Evolutionary conservation across 92 coral and sea anemone genomes (phyloP), one percentile per base, ranked within the genome.

Genomic region (Phenganax marumi): DNA sequence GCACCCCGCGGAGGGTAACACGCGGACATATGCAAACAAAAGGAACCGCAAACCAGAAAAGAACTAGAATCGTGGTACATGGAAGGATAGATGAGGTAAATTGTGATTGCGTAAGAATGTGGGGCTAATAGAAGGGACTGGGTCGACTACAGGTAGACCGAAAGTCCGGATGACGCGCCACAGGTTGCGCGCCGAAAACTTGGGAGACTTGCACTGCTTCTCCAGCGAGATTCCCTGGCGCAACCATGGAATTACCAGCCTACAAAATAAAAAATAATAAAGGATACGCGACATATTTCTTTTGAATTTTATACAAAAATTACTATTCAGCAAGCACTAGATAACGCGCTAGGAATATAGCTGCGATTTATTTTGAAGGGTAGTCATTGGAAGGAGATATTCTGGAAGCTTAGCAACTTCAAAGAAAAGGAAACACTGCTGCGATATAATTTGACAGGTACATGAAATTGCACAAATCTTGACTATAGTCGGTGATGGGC

Each of bases 41-140:
- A 25, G 51, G 50, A 76, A 39, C 43, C 68, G 52, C 81, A 66
- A 54, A 76, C 53, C 81, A 13, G 50, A 23, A 23, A 55, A 57
- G 10, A 76, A 9, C 19, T 76, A 43, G 49, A 76, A 76, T 55
- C 61, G 24, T 48, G 60, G 78, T 14, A 49, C 18, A 49, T 73
- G 24, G 56, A 73, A 7, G 49, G 56, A n/a, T 23, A 46, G 5
- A 56, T 55, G 51, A 49, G 73, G 50, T 58, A 58, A 58, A 58
- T 49, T 66, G 72, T 50, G 81, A 54, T 54, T 54, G 81, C 68
- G 48, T 76, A 14, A 54, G 81, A 74, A 76, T 56, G 81, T 25
- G 49, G 12, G 13, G 62, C 50, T 62, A 76, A 50, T 56, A 51
- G 68, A 76, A 76, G 68, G 81, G 68, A 76, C 68, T 24, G 69